Evolutionary conservation across 2,888 invertebrate species (phyloP).

Genomic region (Eledona agricola): DNA sequence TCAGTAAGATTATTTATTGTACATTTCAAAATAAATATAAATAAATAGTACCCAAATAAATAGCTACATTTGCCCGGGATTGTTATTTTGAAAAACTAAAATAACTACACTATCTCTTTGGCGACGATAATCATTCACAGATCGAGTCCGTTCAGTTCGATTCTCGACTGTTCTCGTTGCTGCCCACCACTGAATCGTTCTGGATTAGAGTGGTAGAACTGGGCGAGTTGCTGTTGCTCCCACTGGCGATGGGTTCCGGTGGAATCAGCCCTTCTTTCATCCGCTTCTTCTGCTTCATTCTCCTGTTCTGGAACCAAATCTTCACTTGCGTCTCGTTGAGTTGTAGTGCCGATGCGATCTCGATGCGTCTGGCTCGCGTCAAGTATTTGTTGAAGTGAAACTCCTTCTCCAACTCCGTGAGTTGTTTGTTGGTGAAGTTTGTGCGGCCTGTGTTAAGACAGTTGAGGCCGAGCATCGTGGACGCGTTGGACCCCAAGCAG

Average conservation of each 20-base stretch:
- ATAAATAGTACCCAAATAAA: conserved; percentile 38
- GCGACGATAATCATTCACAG: conserved; percentile 39
- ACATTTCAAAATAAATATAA: conserved; percentile 40
- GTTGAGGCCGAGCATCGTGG: conserved; percentile 59
- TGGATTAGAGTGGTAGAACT: conserved; percentile 59
- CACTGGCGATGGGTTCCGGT: conserved; percentile 64
- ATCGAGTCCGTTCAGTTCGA: conserved; percentile 62
- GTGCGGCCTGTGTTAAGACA: conserved; percentile 88
- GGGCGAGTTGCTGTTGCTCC: conserved; percentile 63
- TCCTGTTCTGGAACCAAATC: conserved; percentile 98
- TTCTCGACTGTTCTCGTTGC: conserved; percentile 78
- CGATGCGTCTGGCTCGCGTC: conserved; percentile 94
- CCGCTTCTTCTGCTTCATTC: conserved; percentile 98
- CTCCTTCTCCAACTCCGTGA: conserved; percentile 98
- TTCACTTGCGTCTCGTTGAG: conserved; percentile 97
- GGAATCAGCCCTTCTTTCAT: conserved; percentile 88
- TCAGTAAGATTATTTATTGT: conserved; percentile 32
- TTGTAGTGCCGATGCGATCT: conserved; percentile 95
- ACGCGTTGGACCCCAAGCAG: conserved; percentile 62
- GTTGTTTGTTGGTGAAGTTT: conserved; percentile 99
- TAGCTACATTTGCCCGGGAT: conserved; percentile 36
- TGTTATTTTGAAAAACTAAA: conserved; percentile 12
- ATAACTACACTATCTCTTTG: conserved; percentile 45
- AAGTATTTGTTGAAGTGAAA: conserved; percentile 99
- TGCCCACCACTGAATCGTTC: conserved; percentile 62